phyloP scores from a whole-genome alignment of 2,888 invertebrate genomes.

The Plemyria rubiginata region DNA sequence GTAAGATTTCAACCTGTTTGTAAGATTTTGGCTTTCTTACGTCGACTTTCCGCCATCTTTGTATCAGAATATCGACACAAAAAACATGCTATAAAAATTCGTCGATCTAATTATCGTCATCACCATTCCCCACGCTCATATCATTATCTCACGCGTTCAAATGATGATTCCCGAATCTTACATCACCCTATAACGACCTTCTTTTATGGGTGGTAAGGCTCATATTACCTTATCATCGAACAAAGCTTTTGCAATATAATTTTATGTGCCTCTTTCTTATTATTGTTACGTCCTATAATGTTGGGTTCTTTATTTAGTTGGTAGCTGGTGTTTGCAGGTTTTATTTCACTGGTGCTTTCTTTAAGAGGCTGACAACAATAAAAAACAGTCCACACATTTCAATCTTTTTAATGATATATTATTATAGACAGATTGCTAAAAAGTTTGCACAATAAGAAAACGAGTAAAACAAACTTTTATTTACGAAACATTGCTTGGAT shows the following conservation, averaged over 20 bases:
- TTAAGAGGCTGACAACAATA: no score
- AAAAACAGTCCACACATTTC: no score
- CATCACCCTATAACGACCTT: slow-evolving; percentile 41
- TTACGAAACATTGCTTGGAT: no score
- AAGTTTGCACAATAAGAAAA: no score
- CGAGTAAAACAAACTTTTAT: no score
- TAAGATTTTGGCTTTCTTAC: no score
- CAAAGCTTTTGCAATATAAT: slow-evolving; percentile 45
- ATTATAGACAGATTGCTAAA: no score
- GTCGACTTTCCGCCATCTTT: no score
- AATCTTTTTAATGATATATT: no score
- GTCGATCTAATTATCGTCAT: slow-evolving; percentile 19
- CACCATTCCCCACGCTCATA: slow-evolving; percentile 23
- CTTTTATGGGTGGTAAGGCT: slow-evolving; percentile 40
- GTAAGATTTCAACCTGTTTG: no score
- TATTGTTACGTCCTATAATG: slow-evolving; percentile 48
- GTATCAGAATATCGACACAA: slow-evolving; percentile 5
- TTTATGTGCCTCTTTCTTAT: slow-evolving; percentile 49
- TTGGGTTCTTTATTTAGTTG: slow-evolving; percentile 37
- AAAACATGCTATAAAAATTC: slow-evolving; percentile 5
- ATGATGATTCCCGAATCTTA: slow-evolving; percentile 33
- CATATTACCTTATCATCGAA: slow-evolving; percentile 41
- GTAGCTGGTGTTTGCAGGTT: slow-evolving; percentile 6
- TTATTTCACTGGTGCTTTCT: no score
- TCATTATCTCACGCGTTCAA: slow-evolving; percentile 23